Base-by-base conservation (phyloP, 2,797 vertebrate species). In the Cirrhinus mrigala region DNA sequence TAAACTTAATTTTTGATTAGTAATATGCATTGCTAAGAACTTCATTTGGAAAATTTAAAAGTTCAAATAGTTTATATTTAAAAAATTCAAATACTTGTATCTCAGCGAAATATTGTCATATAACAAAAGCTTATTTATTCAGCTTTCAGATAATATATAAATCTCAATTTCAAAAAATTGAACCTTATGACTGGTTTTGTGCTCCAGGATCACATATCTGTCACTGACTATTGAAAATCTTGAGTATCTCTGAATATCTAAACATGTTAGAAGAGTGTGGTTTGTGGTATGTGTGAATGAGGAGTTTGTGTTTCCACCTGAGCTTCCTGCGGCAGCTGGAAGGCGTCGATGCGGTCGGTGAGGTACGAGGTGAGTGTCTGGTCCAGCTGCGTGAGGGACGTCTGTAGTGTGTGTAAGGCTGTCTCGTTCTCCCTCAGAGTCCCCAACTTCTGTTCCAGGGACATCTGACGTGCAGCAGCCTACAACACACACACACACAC, bases 301-400 rank as follows among this genome's bases (percentile, higher is more conserved):
- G 9, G 56, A 11, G 56, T 22, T 58, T 9, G 4, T 69, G 81
- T 77, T 3, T 60, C 75, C 95, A 99, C 98, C 97, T 99, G 98
- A 14, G 98, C 97, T 87, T 99, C 98, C 89, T 97, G 96, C 0
- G 98, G 97, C 79, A 98, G 95, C 89, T 99, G 98, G 90, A 98
- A 96, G 79, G 98, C 98, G 64, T 99, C 98, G 22, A 99, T 85
- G 79, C 97, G 96, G 58, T 99, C 98, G 0, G 98, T 99, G 90
- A 99, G 94, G 91, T 99, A 99, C 0, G 96, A 97, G 0, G 98
- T 98, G 66, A 99, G 96, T 0, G 95, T 98, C 88, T 96, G 96
- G 89, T 99, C 98, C 90, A 99, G 94, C 85, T 97, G 97, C 50
- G 89, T 93, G 77, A 99, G 94, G 73, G 96, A 96, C 86, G 98